Evolutionary conservation across 2,888 invertebrate species (phyloP).

Genomic region (Drosophila prostipennis): DNA sequence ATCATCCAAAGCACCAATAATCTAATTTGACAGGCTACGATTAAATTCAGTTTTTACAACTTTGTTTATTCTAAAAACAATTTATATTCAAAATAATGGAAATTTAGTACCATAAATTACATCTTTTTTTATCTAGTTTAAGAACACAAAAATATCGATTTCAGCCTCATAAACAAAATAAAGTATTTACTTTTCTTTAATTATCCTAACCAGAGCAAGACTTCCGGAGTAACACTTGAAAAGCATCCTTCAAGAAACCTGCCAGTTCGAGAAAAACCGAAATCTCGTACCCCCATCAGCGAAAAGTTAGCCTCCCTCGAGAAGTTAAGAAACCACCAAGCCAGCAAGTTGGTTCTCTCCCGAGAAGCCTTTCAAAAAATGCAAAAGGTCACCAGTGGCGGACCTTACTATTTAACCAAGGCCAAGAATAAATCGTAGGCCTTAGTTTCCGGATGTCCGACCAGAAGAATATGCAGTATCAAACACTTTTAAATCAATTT

Average conservation of each 20-base stretch:
- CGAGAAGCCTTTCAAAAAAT: constrained; percentile 49
- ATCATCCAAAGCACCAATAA: no score
- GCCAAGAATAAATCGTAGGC: not conserved
- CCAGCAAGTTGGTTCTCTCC: constrained; percentile 35
- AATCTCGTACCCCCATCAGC: not conserved
- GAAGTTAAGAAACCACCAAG: constrained; percentile 32
- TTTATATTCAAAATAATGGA: no score
- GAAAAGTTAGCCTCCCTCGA: constrained; percentile 28
- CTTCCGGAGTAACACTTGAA: not conserved
- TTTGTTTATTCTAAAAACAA: no score
- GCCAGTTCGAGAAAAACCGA: constrained; percentile 30
- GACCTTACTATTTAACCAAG: not conserved
- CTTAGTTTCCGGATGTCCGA: not conserved
- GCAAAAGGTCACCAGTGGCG: constrained; percentile 4
- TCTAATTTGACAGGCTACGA: no score
- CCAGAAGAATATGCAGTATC: not conserved
- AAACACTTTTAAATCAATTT: constrained; percentile 32
- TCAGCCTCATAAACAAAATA: not conserved
- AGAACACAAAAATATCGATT: no score
- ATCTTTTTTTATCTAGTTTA: no score
- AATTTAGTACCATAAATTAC: no score
- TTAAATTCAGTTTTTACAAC: no score
- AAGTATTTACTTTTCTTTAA: not conserved
- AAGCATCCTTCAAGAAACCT: not conserved
- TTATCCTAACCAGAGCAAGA: not conserved